phyloP scores from a whole-genome alignment of 2,888 invertebrate genomes.

The Pseudoips prasinana region DNA sequence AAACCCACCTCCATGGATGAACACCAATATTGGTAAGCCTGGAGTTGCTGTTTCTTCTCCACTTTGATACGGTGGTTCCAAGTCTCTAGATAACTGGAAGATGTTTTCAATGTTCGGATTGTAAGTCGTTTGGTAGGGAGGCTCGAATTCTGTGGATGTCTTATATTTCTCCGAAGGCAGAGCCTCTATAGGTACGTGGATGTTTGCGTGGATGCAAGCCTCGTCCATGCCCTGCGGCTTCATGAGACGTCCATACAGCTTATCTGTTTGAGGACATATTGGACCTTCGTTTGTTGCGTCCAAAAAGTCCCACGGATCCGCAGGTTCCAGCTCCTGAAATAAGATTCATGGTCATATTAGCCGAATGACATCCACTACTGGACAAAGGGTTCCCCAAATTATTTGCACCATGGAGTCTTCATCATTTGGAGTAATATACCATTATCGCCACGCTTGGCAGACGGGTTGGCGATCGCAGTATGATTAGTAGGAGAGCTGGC shows the following conservation, averaged over 20 bases:
- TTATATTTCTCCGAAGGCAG: constrained; percentile 26
- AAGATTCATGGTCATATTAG: too few species aligned
- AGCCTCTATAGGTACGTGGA: constrained; percentile 56
- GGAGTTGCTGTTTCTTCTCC: constrained; percentile 6
- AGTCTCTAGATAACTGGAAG: too few species aligned
- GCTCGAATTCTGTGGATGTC: constrained; percentile 23
- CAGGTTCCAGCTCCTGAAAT: constrained; percentile 77
- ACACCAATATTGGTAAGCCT: constrained; percentile 62
- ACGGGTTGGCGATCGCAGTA: too few species aligned
- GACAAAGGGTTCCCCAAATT: too few species aligned
- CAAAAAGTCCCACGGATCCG: constrained; percentile 71
- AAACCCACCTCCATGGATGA: constrained; percentile 72
- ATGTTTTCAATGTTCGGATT: too few species aligned
- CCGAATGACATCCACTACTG: too few species aligned
- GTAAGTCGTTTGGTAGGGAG: constrained; percentile 28
- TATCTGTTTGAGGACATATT: constrained; percentile 82
- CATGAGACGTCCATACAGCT: constrained; percentile 55
- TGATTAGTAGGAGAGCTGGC: too few species aligned
- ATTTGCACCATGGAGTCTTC: too few species aligned
- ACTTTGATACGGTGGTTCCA: too few species aligned
- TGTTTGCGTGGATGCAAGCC: constrained; percentile 65
- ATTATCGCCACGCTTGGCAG: too few species aligned
- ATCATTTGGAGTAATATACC: too few species aligned
- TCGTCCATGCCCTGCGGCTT: constrained; percentile 49
- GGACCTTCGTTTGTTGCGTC: constrained; percentile 82